Conservation (phyloP, 2,888 invertebrate genomes). For the Xestia ashworthii region DNA sequence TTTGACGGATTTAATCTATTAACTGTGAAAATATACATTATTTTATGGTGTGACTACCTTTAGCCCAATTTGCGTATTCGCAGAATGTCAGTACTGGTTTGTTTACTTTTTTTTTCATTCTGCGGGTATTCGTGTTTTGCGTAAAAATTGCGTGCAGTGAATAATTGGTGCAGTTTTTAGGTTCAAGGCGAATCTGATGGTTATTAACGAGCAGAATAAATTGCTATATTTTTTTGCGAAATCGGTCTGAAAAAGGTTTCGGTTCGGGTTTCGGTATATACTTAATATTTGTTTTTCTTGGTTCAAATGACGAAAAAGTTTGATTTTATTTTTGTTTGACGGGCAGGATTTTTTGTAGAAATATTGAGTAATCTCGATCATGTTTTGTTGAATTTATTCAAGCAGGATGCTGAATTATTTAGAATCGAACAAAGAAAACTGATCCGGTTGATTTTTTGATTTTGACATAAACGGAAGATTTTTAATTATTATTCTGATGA, state of each 20-base stretch:
- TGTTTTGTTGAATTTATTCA: not conserved
- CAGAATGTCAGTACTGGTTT: constrained; percentile 1
- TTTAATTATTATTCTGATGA: not conserved
- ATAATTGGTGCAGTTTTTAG: constrained; percentile 35
- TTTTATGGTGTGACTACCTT: not conserved
- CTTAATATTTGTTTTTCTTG: not conserved
- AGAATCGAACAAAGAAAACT: not conserved
- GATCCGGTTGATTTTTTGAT: no score
- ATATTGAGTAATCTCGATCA: not conserved
- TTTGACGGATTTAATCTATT: not conserved
- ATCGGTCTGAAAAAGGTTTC: not conserved
- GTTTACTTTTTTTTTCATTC: constrained; percentile 34
- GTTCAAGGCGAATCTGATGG: constrained; percentile 17
- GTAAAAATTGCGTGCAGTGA: constrained; percentile 29
- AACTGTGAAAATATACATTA: not conserved
- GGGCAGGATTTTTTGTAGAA: not conserved
- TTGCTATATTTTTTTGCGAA: constrained; percentile 11
- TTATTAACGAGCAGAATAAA: constrained; percentile 9
- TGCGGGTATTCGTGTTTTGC: constrained; percentile 7
- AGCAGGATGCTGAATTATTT: not conserved
- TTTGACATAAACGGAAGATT: not conserved
- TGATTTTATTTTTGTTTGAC: not conserved
- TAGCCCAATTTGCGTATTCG: not conserved
- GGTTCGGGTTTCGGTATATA: not conserved
- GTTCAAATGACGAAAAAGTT: not conserved